Evolutionary conservation across 2,113 vertebrate species (phyloP), one percentile per base, ranked within the genome.

Genomic region (Myrmecobius fasciatus): DNA sequence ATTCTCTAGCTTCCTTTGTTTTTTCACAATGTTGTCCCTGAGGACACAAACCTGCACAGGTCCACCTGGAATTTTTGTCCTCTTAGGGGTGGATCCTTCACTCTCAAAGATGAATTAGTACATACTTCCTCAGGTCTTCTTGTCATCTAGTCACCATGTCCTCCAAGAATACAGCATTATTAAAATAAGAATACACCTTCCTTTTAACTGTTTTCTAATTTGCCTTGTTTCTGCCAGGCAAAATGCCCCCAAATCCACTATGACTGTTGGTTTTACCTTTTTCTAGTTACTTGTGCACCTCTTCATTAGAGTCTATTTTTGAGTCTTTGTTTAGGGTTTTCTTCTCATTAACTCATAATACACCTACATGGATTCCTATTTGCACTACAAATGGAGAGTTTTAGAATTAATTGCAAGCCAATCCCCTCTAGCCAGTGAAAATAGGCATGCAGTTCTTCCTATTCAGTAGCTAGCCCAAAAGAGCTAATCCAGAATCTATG

Each of bases 391-490:
- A 43, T 31, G 3, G 28, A 56, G 3, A 52, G 36, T 9, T 89
- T 53, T 11, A 0, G 1, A 22, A 12, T 24, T 25, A 26, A n/a
- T 92, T 43, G 5, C 4, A 12, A 88, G 91, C 56, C 14, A n/a
- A 17, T 75, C 31, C 4, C 36, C 56, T 52, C 0, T 28, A 92
- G 54, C 36, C 11, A 14, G 46, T 25, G 88, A 2, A 20, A 48
- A 11, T 51, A 20, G 28, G 25, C 46, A 2, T 48, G 11, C 4
- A 28, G n/a, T 46, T 43, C 49, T 47, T 17, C 60, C 49, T 10
- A 46, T 53, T 26, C 9, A 0, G 12, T 51, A 20, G 54, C 11
- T 0, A 2, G 48, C 60, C 9, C 0, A 25, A 48, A 25, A 89
- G 14, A n/a, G n/a, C 60, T 4, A 0, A 17, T 25, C n/a, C 31